Evolutionary conservation across 2,113 vertebrate genomes (phyloP).

Genomic region (Hypocryptadius cinnamomeus): DNA sequence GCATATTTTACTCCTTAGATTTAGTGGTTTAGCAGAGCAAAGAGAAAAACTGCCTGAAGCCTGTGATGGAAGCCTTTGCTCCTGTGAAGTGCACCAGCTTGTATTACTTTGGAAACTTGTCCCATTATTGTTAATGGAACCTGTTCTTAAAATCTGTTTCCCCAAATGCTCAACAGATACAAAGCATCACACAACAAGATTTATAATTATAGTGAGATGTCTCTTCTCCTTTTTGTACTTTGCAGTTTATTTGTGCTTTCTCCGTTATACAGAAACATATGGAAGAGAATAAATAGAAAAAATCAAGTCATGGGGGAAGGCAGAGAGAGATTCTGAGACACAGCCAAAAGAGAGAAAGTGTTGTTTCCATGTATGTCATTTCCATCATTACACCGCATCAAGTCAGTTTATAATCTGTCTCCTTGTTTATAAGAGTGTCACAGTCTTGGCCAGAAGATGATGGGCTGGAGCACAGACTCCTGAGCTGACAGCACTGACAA

Average conservation of each 20-base stretch:
- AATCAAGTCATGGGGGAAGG: not conserved
- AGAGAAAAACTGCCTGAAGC: not conserved
- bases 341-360: not conserved
- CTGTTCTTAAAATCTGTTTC: slow-evolving; percentile 42
- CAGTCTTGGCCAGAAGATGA: not conserved
- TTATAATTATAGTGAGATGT: not conserved
- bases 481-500: not conserved
- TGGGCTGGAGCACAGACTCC: not conserved
- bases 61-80: slow-evolving; percentile 6
- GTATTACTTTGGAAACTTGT: slow-evolving; percentile 3
- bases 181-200: not conserved
- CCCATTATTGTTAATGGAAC: slow-evolving; percentile 30
- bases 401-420: not conserved
- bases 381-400: not conserved
- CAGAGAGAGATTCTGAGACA: not conserved
- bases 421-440: not conserved
- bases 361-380: not conserved
- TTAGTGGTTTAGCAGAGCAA: not conserved
- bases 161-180: slow-evolving; percentile 20
- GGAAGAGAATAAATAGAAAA: slow-evolving; percentile 39
- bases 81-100: slow-evolving; percentile 16
- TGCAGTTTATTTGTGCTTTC: slow-evolving; percentile 25
- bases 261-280: slow-evolving; percentile 6
- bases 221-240: not conserved
- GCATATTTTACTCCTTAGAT: not conserved